phyloP scores from a whole-genome alignment of 2,113 vertebrate species.

The Morphnarchus princeps region DNA sequence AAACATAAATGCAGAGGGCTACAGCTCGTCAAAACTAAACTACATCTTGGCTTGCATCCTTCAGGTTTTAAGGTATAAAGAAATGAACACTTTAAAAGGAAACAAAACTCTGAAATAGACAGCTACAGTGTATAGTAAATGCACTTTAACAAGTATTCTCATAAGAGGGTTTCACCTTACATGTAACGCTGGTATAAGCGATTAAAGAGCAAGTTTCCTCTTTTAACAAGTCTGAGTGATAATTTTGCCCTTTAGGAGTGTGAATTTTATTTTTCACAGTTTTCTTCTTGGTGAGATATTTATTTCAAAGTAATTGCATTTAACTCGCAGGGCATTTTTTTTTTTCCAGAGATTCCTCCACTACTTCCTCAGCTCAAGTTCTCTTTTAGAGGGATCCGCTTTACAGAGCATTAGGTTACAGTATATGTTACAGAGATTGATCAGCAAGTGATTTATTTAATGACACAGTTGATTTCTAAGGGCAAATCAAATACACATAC shows the following conservation, averaged over 20 bases:
- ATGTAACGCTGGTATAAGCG: slow-evolving; percentile 14
- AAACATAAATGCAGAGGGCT: neutral
- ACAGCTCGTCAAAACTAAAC: neutral
- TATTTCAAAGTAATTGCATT: slow-evolving; percentile 50
- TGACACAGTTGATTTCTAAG: slow-evolving; percentile 34
- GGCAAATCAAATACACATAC: slow-evolving; percentile 18
- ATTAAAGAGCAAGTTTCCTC: slow-evolving; percentile 66
- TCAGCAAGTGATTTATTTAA: slow-evolving; percentile 50
- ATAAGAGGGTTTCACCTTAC: slow-evolving; percentile 73
- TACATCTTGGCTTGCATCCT: neutral
- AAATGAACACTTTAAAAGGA: slow-evolving; percentile 43
- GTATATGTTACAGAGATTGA: slow-evolving; percentile 55
- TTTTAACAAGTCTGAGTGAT: slow-evolving; percentile 73
- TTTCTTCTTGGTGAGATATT: slow-evolving; percentile 60
- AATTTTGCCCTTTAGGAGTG: slow-evolving; percentile 70
- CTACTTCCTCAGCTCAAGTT: slow-evolving; percentile 33
- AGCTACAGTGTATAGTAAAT: slow-evolving; percentile 49
- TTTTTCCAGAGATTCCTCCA: neutral
- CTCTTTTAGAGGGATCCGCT: slow-evolving; percentile 39
- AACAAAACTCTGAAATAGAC: slow-evolving; percentile 46
- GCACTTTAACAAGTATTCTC: slow-evolving; percentile 61
- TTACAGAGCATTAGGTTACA: slow-evolving; percentile 52
- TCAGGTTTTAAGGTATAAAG: slow-evolving; percentile 14
- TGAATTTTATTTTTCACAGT: slow-evolving; percentile 73
- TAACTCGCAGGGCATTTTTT: neutral